Base-by-base conservation (phyloP, 2,888 invertebrate genomes). In the Penaeus monodon region DNA sequence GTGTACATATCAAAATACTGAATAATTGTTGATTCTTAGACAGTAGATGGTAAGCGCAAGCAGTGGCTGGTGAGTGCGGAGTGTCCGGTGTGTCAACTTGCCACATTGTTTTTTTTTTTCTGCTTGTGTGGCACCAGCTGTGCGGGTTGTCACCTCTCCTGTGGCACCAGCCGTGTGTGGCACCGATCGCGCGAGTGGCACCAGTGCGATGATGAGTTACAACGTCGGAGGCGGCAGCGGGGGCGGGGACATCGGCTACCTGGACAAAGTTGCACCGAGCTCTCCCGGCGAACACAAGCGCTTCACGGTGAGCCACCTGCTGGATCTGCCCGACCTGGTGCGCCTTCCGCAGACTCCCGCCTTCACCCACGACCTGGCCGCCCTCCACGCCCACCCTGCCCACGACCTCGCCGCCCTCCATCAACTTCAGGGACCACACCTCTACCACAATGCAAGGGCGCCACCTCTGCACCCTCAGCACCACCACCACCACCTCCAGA, bases 301-400 rank as follows among this genome's bases (percentile, higher is more conserved):
- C n/a, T 87, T 87, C 79, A 82, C 79, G 2, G 87, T 87, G 27
- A 87, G 82, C 63, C 87, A 87, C 33, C 78, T 87, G n/a, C 79
- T 87, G 29, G 87, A 87, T 57, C 74, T 87, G 73, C 87, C 87
- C 10, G 87, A 87, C 70, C 83, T 87, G 73, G 83, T 87, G 64
- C 63, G 87, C 24, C 63, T 83, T 8, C 87, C 87, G 6, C 85
- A 70, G 70, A 78, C 49, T 44, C 64, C 66, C 57, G 17, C 85
- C 63, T 86, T 85, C 80, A 29, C 73, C 80, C 85, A 85, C 64
- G 81, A 81, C 27, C 73, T 84, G n/a, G 44, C 84, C 24, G 68
- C 84, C 68, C 78, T 73, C 10, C 73, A 65, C 84, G 76, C 74
- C 65, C 84, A 84, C 33, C 22, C 44, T 27, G 70, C 68, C 70